Percentiles rank a stretch among this genome's conserved stretches.
These are phyloP conservation scores for Lordiphosa clarofinis DNA, from an alignment of 1,140 invertebrate genomes.

Conservation along the genomic window DNA sequence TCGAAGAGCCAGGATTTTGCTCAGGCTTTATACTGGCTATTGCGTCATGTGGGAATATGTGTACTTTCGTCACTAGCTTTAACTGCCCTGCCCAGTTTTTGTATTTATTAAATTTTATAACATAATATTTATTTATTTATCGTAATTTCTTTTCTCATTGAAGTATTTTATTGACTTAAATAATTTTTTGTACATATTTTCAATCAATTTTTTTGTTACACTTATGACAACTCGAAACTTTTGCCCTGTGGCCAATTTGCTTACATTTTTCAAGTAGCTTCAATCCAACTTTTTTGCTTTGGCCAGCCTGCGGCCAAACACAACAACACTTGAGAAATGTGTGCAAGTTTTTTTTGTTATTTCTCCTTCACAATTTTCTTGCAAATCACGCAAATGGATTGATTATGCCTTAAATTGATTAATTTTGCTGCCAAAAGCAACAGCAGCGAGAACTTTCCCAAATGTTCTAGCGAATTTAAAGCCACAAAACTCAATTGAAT, in stretches of 20 bases:
- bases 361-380: constrained; percentile 6
- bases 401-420: constrained; percentile 19
- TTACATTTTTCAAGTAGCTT: constrained; percentile 15
- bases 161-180: too few relatives aligned
- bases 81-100: too few relatives aligned
- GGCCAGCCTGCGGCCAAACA: background rate
- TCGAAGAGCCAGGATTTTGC: too few relatives aligned
- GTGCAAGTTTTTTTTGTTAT: constrained; percentile 6
- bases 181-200: background rate
- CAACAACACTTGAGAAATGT: constrained; percentile 14
- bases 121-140: too few relatives aligned
- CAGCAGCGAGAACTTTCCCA: background rate
- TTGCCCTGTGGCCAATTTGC: constrained; percentile 2
- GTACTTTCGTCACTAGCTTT: too few relatives aligned
- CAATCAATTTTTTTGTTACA: constrained; percentile 6
- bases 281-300: background rate
- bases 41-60: too few relatives aligned
- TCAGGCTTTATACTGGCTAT: too few relatives aligned
- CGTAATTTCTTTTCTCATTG: too few relatives aligned
- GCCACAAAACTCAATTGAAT: constrained; percentile 14
- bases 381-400: constrained; percentile 20
- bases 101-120: too few relatives aligned
- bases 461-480: constrained; percentile 15
- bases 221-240: constrained; percentile 6
- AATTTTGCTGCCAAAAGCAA: constrained; percentile 15